Conservation (phyloP, 2,888 invertebrate genomes). For the Ganaspis brasiliensis region DNA sequence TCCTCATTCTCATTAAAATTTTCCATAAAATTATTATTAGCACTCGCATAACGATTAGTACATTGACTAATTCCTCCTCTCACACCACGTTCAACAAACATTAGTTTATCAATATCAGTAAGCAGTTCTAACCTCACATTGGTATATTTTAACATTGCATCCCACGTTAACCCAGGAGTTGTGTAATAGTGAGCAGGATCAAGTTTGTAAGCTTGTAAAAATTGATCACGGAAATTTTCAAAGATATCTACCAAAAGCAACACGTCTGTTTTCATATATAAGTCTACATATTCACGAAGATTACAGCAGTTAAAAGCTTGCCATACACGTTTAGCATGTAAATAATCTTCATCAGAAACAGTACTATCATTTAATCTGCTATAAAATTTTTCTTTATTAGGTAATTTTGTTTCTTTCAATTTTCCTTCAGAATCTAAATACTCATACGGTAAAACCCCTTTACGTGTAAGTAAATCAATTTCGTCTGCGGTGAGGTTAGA, state of each 20-base stretch:
- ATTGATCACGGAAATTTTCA: too few species aligned
- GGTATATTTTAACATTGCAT: too few species aligned
- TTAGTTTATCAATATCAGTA: conserved; percentile 60
- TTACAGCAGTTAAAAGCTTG: background rate
- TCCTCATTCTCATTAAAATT: too few species aligned
- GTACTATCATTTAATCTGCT: too few species aligned
- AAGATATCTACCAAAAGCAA: conserved; percentile 57
- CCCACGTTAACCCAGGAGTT: too few species aligned
- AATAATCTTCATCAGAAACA: background rate
- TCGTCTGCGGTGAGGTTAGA: conserved; percentile 3
- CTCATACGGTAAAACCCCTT: conserved; percentile 73
- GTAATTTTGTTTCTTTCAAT: conserved; percentile 60
- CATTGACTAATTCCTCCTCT: conserved; percentile 62
- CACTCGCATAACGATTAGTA: conserved; percentile 60
- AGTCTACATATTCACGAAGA: too few species aligned
- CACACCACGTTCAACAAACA: conserved; percentile 64
- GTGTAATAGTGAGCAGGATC: too few species aligned
- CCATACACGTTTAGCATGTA: background rate
- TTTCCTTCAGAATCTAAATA: conserved; percentile 63
- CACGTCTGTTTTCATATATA: too few species aligned
- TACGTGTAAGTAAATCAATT: conserved; percentile 53
- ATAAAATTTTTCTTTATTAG: conserved; percentile 53
- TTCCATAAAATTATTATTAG: conserved; percentile 62
- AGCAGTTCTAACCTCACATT: conserved; percentile 53
- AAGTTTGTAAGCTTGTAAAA: too few species aligned